A percentile compares a stretch with the other conserved stretches of the same genome.
Evolutionary conservation across 2,113 vertebrate species (phyloP).

Genomic region (Python bivittatus): DNA sequence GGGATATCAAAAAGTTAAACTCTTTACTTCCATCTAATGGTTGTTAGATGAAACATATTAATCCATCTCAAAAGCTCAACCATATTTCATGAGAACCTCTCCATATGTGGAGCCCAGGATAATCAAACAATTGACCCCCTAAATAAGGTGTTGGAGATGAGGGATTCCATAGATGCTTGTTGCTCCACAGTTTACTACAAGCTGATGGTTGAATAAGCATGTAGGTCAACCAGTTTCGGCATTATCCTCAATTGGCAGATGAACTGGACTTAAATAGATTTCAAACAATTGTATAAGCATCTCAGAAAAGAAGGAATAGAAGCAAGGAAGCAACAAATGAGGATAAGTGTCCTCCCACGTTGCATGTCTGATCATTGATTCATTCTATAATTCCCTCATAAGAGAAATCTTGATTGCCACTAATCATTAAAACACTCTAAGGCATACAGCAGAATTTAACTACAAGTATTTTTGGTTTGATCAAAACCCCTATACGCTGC

Average conservation of each 20-base stretch:
- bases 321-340: conserved; percentile 11
- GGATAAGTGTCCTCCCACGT: conserved; percentile 13
- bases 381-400: conserved; percentile 25
- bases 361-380: conserved; percentile 21
- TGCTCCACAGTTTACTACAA: background rate
- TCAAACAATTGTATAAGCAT: background rate
- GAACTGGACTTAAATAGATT: background rate
- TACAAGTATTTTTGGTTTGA: conserved; percentile 26
- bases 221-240: background rate
- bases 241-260: no score
- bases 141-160: background rate
- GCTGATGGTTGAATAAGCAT: background rate
- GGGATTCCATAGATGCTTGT: background rate
- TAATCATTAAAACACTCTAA: conserved; percentile 42
- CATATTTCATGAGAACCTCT: background rate
- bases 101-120: background rate
- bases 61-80: background rate
- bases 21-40: background rate
- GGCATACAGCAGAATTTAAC: conserved; percentile 33
- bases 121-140: background rate
- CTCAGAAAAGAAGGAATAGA: background rate
- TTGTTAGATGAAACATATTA: background rate
- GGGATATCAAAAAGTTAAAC: background rate
- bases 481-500: conserved; percentile 36
- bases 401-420: conserved; percentile 36